A percentile compares a stretch with the other conserved stretches of the same genome.
phyloP scores from a whole-genome alignment of 2,113 vertebrate genomes.

The Oreotrochilus melanogaster region DNA sequence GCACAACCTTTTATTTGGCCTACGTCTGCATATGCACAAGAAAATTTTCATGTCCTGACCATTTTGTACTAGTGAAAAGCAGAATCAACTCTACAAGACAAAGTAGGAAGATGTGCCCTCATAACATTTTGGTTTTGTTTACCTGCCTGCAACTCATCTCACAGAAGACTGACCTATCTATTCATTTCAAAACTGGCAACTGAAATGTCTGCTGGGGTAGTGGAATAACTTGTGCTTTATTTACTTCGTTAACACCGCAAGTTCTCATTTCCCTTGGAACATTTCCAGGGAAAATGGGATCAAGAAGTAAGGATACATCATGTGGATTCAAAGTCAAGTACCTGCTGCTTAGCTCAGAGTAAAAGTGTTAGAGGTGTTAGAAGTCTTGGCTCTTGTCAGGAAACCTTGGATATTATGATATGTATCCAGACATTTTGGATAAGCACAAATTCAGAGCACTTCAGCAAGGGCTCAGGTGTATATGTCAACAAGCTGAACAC shows the following conservation, averaged over 20 bases:
- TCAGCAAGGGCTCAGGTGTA: neutral
- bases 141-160: neutral
- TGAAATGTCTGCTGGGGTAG: neutral
- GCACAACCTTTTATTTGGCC: neutral
- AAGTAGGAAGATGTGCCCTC: neutral
- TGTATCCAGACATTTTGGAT: neutral
- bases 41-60: neutral
- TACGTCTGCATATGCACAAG: neutral
- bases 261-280: conserved; percentile 41
- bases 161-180: neutral
- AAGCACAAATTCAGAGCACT: neutral
- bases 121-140: neutral
- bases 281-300: conserved; percentile 29
- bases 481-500: neutral
- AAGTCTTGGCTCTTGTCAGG: neutral
- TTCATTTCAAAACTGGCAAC: neutral
- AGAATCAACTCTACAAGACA: neutral
- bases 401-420: neutral
- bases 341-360: neutral
- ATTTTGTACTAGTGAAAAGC: neutral
- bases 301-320: neutral
- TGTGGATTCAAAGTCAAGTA: neutral
- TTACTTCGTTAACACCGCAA: conserved; percentile 31
- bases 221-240: neutral
- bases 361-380: neutral